Evolutionary conservation across 2,888 invertebrate species (phyloP).

Genomic region (Gerosis bhagava): DNA sequence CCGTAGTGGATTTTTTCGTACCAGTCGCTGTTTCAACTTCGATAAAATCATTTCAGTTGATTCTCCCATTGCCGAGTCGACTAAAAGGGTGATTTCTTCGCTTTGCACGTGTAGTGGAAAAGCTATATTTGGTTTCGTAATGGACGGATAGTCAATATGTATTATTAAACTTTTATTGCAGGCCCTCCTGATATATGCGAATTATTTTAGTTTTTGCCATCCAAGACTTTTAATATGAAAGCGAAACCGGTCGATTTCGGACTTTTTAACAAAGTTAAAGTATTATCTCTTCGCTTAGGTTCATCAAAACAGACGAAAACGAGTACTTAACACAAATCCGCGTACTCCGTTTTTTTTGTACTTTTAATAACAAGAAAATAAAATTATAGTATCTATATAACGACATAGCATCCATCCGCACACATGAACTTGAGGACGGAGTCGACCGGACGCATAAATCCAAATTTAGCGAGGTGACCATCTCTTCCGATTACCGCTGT

Average conservation of each 20-base stretch:
- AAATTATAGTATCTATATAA: too few relatives aligned
- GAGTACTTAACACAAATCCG: too few relatives aligned
- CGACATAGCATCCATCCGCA: too few relatives aligned
- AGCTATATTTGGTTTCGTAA: slow-evolving; percentile 1
- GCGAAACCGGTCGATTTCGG: too few relatives aligned
- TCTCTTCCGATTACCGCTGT: slow-evolving; percentile 48
- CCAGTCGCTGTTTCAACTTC: slow-evolving; percentile 8
- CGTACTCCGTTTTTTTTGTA: too few relatives aligned
- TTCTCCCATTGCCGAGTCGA: slow-evolving; percentile 11
- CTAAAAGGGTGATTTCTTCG: slow-evolving; percentile 8
- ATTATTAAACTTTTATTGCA: not conserved
- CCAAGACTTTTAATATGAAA: too few relatives aligned
- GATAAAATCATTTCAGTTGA: slow-evolving; percentile 12
- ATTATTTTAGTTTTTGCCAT: not conserved
- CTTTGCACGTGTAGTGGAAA: not conserved
- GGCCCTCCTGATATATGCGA: too few relatives aligned
- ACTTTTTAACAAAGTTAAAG: too few relatives aligned
- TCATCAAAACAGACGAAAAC: too few relatives aligned
- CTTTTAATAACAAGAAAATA: slow-evolving; percentile 1
- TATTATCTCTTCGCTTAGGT: too few relatives aligned
- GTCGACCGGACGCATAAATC: slow-evolving; percentile 68
- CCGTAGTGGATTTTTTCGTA: slow-evolving; percentile 9
- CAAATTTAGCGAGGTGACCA: slow-evolving; percentile 63
- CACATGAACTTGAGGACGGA: too few relatives aligned
- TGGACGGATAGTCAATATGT: not conserved